phyloP scores from a whole-genome alignment of 2,888 invertebrate genomes.

The Unio pictorum region DNA sequence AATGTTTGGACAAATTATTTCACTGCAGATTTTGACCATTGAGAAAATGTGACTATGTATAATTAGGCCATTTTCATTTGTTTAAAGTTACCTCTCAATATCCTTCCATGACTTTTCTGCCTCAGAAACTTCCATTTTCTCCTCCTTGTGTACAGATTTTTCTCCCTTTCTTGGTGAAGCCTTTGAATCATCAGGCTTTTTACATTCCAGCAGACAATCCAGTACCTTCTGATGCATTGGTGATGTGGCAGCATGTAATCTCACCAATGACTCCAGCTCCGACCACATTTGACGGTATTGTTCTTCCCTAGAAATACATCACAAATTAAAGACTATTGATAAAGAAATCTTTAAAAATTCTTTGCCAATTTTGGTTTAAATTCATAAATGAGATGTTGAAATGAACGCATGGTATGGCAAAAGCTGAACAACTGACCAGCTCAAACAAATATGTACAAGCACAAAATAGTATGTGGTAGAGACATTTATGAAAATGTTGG shows the following conservation, averaged over 20 bases:
- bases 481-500: too few relatives aligned
- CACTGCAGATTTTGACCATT: too few relatives aligned
- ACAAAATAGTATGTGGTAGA: too few relatives aligned
- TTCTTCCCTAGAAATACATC: slow-evolving; percentile 78
- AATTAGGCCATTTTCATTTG: background rate
- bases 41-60: too few relatives aligned
- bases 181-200: slow-evolving; percentile 74
- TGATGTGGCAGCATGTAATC: slow-evolving; percentile 82
- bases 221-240: slow-evolving; percentile 77
- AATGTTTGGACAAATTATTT: too few relatives aligned
- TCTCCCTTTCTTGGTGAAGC: slow-evolving; percentile 30
- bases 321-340: background rate
- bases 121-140: slow-evolving; percentile 41
- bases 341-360: too few relatives aligned
- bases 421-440: too few relatives aligned
- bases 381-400: too few relatives aligned
- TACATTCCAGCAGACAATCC: slow-evolving; percentile 81
- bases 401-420: too few relatives aligned
- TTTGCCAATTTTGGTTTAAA: too few relatives aligned
- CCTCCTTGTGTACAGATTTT: slow-evolving; percentile 39
- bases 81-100: slow-evolving; percentile 54
- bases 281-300: slow-evolving; percentile 92
- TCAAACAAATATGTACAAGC: too few relatives aligned
- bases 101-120: slow-evolving; percentile 64
- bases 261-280: slow-evolving; percentile 88